Percentiles rank a stretch among this genome's conserved stretches.
These are phyloP conservation scores for Drosophila affinis DNA, from an alignment of 2,888 invertebrate species.

Conservation along the genomic window DNA sequence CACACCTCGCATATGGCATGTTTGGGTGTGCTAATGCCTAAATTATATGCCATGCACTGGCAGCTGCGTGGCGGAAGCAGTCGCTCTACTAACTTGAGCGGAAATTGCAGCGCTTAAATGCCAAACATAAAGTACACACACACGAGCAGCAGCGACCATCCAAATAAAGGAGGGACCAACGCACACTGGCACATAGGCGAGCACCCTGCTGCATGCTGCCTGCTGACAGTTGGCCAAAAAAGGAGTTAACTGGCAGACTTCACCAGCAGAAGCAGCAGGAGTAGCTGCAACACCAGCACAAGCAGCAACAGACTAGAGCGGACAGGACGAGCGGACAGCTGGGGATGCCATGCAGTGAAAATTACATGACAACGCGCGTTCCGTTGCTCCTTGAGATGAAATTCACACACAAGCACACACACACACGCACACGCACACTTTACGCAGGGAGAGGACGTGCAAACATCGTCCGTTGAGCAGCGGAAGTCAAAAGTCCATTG, in stretches of 20 bases:
- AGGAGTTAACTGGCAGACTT: conserved; percentile 45
- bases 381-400: conserved; percentile 47
- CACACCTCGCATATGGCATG: conserved; percentile 19
- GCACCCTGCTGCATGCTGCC: conserved; percentile 18
- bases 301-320: conserved; percentile 18
- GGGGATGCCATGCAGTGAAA: conserved; percentile 44
- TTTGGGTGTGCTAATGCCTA: conserved; percentile 59
- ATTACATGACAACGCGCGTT: conserved; percentile 69
- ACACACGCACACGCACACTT: conserved; percentile 9
- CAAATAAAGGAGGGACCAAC: conserved; percentile 40
- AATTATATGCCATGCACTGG: conserved; percentile 68
- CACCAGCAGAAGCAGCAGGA: conserved; percentile 18
- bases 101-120: conserved; percentile 81
- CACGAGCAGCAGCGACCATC: conserved; percentile 12
- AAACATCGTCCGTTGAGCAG: conserved; percentile 48
- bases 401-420: conserved; percentile 29
- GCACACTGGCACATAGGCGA: conserved; percentile 15
- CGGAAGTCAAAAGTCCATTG: conserved; percentile 64
- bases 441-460: conserved; percentile 12
- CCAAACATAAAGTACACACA: conserved; percentile 71
- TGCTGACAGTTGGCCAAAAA: conserved; percentile 52
- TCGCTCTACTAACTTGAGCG: conserved; percentile 71
- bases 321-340: conserved; percentile 34
- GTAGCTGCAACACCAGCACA: conserved; percentile 1
- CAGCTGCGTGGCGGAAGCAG: conserved; percentile 66